phyloP scores from a whole-genome alignment of 2,113 vertebrate genomes.

The human (Homo sapiens) region DNA sequence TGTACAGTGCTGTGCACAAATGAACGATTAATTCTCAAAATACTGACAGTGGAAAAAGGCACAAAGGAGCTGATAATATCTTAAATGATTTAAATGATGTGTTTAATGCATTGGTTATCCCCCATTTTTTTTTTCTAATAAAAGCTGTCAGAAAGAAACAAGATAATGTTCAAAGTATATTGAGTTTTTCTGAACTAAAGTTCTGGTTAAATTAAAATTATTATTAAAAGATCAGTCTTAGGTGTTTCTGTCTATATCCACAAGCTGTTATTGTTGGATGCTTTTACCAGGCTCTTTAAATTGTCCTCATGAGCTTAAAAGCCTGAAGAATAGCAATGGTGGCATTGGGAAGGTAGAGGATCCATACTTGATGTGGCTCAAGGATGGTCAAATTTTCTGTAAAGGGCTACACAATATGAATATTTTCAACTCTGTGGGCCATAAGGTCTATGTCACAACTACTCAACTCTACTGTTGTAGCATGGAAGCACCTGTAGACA shows the following conservation, averaged over 20 bases:
- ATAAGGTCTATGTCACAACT: not conserved
- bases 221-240: slow-evolving; percentile 62
- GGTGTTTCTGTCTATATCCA: not conserved
- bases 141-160: slow-evolving; percentile 60
- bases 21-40: slow-evolving; percentile 72
- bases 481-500: not conserved
- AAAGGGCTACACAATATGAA: not conserved
- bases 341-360: not conserved
- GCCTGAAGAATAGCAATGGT: not conserved
- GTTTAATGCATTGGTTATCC: slow-evolving; percentile 62
- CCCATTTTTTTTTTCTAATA: slow-evolving; percentile 51
- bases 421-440: not conserved
- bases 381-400: not conserved
- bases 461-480: not conserved
- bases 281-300: not conserved
- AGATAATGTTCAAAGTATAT: slow-evolving; percentile 64
- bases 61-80: slow-evolving; percentile 58
- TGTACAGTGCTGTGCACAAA: slow-evolving; percentile 59
- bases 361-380: not conserved
- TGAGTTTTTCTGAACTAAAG: slow-evolving; percentile 64
- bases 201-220: slow-evolving; percentile 67
- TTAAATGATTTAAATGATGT: slow-evolving; percentile 70
- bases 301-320: not conserved
- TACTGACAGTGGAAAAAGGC: slow-evolving; percentile 48
- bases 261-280: not conserved